Conservation (phyloP, 2,888 invertebrate species). For the Ochropleura plecta region DNA sequence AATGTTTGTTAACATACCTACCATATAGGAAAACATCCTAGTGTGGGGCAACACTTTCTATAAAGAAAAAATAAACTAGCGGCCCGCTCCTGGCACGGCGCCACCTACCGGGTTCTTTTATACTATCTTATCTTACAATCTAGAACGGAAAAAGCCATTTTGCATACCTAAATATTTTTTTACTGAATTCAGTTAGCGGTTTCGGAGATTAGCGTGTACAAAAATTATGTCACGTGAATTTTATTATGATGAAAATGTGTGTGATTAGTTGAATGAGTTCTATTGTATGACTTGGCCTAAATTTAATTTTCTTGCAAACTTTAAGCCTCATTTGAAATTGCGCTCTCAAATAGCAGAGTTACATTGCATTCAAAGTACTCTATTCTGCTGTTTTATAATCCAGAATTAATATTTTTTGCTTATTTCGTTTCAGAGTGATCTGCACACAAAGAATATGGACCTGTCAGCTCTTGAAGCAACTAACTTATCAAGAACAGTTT, state of each 20-base stretch:
- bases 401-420: not conserved
- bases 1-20: too few relatives aligned
- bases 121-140: not conserved
- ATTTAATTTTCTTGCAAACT: not conserved
- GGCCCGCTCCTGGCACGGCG: not conserved
- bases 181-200: not conserved
- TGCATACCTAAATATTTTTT: too few relatives aligned
- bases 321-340: not conserved
- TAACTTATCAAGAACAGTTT: slow-evolving; percentile 89
- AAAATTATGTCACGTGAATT: not conserved
- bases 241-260: not conserved
- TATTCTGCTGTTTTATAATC: not conserved
- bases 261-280: not conserved
- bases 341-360: not conserved
- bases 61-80: too few relatives aligned
- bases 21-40: too few relatives aligned
- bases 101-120: not conserved
- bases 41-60: too few relatives aligned
- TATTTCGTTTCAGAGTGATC: slow-evolving; percentile 85
- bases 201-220: not conserved
- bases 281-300: not conserved
- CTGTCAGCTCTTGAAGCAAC: slow-evolving; percentile 91
- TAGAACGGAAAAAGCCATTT: too few relatives aligned
- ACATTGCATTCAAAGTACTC: not conserved
- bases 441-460: slow-evolving; percentile 80